phyloP scores from a whole-genome alignment of 92 coral and sea anemone genomes.

The Phymanthus crucifer region DNA sequence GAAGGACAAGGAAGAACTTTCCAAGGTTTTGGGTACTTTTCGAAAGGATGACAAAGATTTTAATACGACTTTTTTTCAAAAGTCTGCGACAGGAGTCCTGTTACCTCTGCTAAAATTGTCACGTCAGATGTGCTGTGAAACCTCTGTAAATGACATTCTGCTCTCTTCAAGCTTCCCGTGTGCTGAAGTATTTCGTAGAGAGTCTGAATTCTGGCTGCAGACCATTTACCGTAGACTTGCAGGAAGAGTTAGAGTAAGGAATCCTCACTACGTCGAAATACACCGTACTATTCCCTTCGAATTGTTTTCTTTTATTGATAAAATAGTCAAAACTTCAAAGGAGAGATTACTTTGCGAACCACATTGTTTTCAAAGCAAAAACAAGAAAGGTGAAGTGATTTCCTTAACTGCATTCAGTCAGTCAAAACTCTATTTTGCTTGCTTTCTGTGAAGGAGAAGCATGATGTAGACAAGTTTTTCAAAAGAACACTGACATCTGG shows the following conservation, averaged over 20 bases:
- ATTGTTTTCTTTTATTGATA: background rate
- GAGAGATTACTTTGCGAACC: background rate
- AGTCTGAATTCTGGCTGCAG: slow-evolving; percentile 9
- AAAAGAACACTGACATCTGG: slow-evolving; percentile 9
- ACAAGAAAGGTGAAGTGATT: slow-evolving; percentile 12
- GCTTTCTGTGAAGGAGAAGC: slow-evolving; percentile 3
- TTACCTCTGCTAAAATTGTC: slow-evolving; percentile 1
- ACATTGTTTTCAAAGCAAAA: slow-evolving; percentile 13
- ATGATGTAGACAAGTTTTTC: slow-evolving; percentile 3
- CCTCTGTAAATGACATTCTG: background rate
- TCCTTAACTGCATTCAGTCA: slow-evolving; percentile 1
- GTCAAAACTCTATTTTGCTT: slow-evolving; percentile 7
- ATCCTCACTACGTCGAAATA: slow-evolving; percentile 11
- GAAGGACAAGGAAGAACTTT: slow-evolving; percentile 10
- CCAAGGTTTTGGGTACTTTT: slow-evolving; percentile 6
- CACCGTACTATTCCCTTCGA: slow-evolving; percentile 6
- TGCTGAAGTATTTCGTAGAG: slow-evolving; percentile 3
- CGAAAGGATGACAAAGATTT: background rate
- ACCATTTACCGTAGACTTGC: slow-evolving; percentile 10
- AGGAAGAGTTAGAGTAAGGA: background rate
- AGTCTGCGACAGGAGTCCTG: background rate
- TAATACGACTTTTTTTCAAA: slow-evolving; percentile 3
- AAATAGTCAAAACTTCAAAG: background rate
- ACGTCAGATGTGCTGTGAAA: background rate
- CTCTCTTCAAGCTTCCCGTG: slow-evolving; percentile 17